Conservation (phyloP, 2,888 invertebrate genomes). For the Meloe dianella region DNA sequence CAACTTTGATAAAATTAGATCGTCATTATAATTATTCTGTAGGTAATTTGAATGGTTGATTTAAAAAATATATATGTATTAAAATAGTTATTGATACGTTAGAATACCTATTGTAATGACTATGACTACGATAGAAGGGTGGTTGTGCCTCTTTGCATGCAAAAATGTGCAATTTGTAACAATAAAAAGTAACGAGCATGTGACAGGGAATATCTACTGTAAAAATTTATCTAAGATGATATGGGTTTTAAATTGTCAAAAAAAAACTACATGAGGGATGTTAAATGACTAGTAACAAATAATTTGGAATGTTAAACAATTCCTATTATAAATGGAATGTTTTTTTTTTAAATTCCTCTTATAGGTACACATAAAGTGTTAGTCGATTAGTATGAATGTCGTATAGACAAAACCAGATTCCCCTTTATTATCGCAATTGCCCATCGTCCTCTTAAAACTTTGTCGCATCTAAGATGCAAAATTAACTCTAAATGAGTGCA, state of each 20-base stretch:
- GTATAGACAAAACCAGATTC: constrained; percentile 28
- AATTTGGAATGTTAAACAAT: constrained; percentile 27
- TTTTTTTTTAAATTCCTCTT: background rate
- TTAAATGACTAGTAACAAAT: constrained; percentile 47
- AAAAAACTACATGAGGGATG: constrained; percentile 47
- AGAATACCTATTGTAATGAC: background rate
- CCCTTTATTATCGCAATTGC: constrained; percentile 19
- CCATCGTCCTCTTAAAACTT: constrained; percentile 15
- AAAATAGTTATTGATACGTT: background rate
- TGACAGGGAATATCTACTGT: constrained; percentile 60
- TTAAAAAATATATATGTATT: background rate
- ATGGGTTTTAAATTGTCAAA: constrained; percentile 52
- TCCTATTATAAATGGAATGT: constrained; percentile 5
- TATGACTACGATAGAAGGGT: background rate
- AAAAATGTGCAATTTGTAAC: constrained; percentile 54
- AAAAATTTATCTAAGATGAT: constrained; percentile 57
- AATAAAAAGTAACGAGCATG: constrained; percentile 56
- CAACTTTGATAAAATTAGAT: constrained; percentile 6
- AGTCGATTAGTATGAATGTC: constrained; percentile 28
- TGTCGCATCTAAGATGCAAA: constrained; percentile 41
- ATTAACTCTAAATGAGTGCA: constrained; percentile 51
- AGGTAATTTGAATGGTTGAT: background rate
- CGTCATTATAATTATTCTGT: background rate
- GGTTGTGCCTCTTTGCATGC: constrained; percentile 40
- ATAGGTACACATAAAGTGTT: constrained; percentile 15